Evolutionary conservation across 2,797 vertebrate species (phyloP).

Genomic region (Cephalopachus bancanus): DNA sequence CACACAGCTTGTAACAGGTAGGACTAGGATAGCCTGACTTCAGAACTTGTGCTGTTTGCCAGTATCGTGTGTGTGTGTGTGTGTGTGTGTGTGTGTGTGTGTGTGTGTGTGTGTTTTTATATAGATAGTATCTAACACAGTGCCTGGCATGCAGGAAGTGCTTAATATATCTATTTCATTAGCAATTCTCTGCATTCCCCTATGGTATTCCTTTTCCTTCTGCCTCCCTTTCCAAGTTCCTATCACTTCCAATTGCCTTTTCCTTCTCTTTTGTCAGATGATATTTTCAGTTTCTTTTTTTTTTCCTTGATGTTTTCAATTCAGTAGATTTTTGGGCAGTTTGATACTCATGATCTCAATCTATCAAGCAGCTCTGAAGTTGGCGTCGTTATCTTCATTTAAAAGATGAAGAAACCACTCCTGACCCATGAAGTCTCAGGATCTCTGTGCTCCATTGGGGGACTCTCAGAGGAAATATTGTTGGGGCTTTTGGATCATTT

Average conservation of each 20-base stretch:
- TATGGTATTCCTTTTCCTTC: background rate
- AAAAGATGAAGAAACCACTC: slow-evolving; percentile 4
- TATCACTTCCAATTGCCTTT: background rate
- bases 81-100: no score
- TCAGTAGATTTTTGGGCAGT: background rate
- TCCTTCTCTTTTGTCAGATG: background rate
- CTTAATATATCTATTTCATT: background rate
- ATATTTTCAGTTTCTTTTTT: no score
- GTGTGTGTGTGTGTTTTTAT: no score
- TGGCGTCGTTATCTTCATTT: background rate
- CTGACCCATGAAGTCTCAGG: background rate
- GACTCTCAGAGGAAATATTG: background rate
- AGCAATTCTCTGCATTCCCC: background rate
- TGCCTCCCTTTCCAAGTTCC: background rate
- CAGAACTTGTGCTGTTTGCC: background rate
- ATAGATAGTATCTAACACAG: background rate
- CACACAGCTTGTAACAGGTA: background rate
- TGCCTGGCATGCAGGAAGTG: background rate
- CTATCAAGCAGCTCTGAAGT: background rate
- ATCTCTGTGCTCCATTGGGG: background rate
- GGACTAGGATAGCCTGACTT: background rate
- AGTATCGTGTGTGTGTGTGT: background rate
- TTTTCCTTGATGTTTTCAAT: background rate
- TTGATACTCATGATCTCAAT: background rate
- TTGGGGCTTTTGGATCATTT: background rate